These are phyloP conservation scores for Synaphobranchus kaupii DNA, from an alignment of 2,797 vertebrate species.

Conservation along the genomic window DNA sequence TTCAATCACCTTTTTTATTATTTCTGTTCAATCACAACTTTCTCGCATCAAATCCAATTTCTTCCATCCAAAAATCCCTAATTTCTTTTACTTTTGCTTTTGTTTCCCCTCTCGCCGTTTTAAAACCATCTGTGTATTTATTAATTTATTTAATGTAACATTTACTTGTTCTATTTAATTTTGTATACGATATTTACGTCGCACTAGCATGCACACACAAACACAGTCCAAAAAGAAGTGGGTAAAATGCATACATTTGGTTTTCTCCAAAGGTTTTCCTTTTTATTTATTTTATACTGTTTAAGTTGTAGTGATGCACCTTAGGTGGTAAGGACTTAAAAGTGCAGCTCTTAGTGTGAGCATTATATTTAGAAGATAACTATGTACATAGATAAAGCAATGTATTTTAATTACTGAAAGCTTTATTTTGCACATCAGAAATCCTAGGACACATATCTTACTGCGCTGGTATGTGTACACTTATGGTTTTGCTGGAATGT, in stretches of 20 bases:
- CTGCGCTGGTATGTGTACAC: slow-evolving; percentile 48
- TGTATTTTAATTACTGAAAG: slow-evolving; percentile 68
- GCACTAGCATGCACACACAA: slow-evolving; percentile 1
- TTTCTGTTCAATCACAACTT: slow-evolving; percentile 42
- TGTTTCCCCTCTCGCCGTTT: slow-evolving; percentile 26
- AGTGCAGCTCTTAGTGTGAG: slow-evolving; percentile 47
- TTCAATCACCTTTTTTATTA: slow-evolving; percentile 74
- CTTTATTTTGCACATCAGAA: slow-evolving; percentile 70
- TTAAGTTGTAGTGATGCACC: neutral
- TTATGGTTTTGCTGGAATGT: slow-evolving; percentile 31
- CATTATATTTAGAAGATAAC: slow-evolving; percentile 61
- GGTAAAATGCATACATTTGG: neutral
- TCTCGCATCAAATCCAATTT: neutral
- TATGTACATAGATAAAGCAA: slow-evolving; percentile 56
- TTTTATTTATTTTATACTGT: neutral
- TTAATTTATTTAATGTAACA: slow-evolving; percentile 30
- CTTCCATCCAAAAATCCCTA: neutral
- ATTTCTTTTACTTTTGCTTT: slow-evolving; percentile 43
- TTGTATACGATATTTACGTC: slow-evolving; percentile 15
- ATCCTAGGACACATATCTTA: slow-evolving; percentile 38
- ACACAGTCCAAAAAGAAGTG: neutral
- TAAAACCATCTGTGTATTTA: slow-evolving; percentile 18
- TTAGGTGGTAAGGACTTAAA: neutral
- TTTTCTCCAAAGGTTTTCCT: neutral
- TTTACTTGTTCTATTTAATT: neutral